Evolutionary conservation across 2,888 invertebrate species (phyloP).

Genomic region (Campaea margaritaria): DNA sequence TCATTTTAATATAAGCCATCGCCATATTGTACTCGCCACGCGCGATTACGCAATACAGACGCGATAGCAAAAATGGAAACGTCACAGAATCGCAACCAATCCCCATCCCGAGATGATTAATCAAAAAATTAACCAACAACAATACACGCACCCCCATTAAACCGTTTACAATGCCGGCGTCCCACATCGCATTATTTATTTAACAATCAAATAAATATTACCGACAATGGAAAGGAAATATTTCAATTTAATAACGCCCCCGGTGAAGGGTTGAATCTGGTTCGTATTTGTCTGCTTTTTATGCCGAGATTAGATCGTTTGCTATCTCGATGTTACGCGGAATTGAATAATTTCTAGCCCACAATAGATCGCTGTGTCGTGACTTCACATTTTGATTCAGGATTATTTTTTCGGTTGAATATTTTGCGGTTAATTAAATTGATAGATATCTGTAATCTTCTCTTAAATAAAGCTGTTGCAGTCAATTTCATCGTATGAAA

Average conservation of each 20-base stretch:
- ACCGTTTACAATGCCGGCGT: conserved; percentile 76
- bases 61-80: conserved; percentile 58
- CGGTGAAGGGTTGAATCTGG: conserved; percentile 76
- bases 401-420: conserved; percentile 49
- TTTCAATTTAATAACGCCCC: conserved; percentile 82
- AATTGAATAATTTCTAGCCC: conserved; percentile 75
- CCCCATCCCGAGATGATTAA: conserved; percentile 79
- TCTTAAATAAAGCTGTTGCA: background rate
- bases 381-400: conserved; percentile 51
- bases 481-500: background rate
- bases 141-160: conserved; percentile 77
- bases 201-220: conserved; percentile 86
- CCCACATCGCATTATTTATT: conserved; percentile 83
- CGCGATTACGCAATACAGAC: conserved; percentile 45
- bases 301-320: conserved; percentile 65
- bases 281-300: conserved; percentile 64
- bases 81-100: conserved; percentile 70
- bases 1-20: conserved; percentile 35
- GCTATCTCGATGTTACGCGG: conserved; percentile 80
- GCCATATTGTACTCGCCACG: conserved; percentile 29
- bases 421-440: conserved; percentile 54
- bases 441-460: conserved; percentile 40
- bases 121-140: conserved; percentile 85
- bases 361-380: conserved; percentile 59
- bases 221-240: conserved; percentile 83